phyloP scores from a whole-genome alignment of 1,140 invertebrate species.

The Camponotus floridanus region DNA sequence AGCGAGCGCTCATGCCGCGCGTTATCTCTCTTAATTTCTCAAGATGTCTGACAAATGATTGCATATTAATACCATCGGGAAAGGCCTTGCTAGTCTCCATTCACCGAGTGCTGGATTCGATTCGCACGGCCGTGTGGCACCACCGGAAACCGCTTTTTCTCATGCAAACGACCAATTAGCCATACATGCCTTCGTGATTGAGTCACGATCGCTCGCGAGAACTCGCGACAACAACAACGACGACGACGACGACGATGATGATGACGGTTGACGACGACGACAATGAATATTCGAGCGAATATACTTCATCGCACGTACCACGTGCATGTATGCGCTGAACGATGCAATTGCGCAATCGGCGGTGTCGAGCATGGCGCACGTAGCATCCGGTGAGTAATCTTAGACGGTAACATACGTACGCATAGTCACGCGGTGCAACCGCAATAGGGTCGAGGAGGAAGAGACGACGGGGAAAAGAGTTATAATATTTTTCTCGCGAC shows the following conservation, averaged over 20 bases:
- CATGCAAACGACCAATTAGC: constrained; percentile 79
- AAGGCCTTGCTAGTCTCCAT: constrained; percentile 64
- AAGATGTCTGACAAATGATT: constrained; percentile 54
- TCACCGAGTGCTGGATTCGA: constrained; percentile 65
- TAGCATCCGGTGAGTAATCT: constrained; percentile 78
- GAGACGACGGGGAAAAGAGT: constrained; percentile 50
- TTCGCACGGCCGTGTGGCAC: constrained; percentile 59
- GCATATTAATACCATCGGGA: constrained; percentile 66
- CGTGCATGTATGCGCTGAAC: constrained; percentile 38
- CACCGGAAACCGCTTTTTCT: constrained; percentile 76
- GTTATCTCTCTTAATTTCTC: constrained; percentile 56
- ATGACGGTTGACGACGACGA: not conserved
- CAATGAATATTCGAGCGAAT: constrained; percentile 43
- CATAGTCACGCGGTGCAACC: constrained; percentile 46
- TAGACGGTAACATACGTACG: constrained; percentile 61
- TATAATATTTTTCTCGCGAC: constrained; percentile 53
- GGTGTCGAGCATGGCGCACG: constrained; percentile 61
- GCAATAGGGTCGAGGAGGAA: not conserved
- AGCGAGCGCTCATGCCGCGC: not conserved
- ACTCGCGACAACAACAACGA: not conserved
- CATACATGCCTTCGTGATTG: constrained; percentile 78
- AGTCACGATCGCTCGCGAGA: constrained; percentile 74
- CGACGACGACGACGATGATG: constrained; percentile 32
- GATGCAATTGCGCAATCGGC: constrained; percentile 71
- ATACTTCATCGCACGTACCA: constrained; percentile 25